These are phyloP conservation scores for Zygothrica quintamaculata DNA, from an alignment of 2,888 invertebrate species.

Conservation along the genomic window DNA sequence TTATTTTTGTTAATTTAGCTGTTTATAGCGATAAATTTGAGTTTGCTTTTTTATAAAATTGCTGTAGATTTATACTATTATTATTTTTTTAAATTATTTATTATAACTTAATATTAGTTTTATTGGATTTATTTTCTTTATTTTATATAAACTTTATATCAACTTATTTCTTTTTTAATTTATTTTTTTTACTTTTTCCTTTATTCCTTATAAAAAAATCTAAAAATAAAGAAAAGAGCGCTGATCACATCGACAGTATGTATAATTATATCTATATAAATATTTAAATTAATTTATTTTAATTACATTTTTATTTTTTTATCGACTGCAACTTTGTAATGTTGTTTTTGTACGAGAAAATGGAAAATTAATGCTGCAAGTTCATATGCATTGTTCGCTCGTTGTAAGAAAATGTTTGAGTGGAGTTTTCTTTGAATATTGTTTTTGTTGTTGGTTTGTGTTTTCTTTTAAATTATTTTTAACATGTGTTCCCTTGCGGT, in stretches of 20 bases:
- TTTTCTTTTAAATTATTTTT: not conserved
- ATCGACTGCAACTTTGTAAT: slow-evolving; percentile 7
- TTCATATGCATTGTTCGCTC: slow-evolving; percentile 21
- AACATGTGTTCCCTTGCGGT: too few species aligned
- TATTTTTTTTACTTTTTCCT: slow-evolving; percentile 18
- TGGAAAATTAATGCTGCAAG: slow-evolving; percentile 2
- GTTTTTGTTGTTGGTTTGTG: not conserved
- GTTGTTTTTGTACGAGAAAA: slow-evolving; percentile 2
- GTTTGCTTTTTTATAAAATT: too few species aligned
- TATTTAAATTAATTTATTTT: too few species aligned
- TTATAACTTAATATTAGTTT: slow-evolving; percentile 4
- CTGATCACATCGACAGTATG: slow-evolving; percentile 41
- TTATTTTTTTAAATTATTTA: not conserved
- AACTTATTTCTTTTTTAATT: too few species aligned
- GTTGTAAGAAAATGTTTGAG: slow-evolving; percentile 11
- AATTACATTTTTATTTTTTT: slow-evolving; percentile 1
- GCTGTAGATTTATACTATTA: too few species aligned
- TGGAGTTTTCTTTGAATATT: too few species aligned
- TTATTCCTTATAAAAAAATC: slow-evolving; percentile 15
- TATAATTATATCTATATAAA: slow-evolving; percentile 28
- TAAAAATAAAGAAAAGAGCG: slow-evolving; percentile 35
- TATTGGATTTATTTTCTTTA: too few species aligned
- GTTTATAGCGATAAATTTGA: too few species aligned
- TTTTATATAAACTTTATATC: not conserved
- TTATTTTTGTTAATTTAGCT: too few species aligned